Evolutionary conservation across 2,113 vertebrate species (phyloP), one percentile per base, ranked within the genome.

Genomic region (Neodontobutis hainanensis): DNA sequence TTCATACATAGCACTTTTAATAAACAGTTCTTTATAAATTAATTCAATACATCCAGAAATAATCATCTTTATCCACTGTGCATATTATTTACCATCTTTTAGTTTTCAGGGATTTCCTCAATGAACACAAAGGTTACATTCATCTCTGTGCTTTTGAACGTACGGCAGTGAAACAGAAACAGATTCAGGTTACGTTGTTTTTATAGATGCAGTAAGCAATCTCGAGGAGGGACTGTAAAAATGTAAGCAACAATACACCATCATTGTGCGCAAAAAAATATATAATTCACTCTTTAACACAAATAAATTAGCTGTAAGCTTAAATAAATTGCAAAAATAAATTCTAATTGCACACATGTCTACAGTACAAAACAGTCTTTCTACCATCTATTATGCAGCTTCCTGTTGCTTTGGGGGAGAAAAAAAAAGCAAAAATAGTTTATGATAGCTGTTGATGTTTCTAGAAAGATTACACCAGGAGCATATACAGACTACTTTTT

Each of bases 71-170:
- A 19, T 52, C 19, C 12, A 34, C 32, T 34, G 5, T 34, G 27
- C 27, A 10, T 32, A 3, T 5, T 34, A 5, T 2, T 34, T 10
- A 40, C 8, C 38, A 40, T 40, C 8, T 6, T 40, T 6, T 8
- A 3, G 38, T 40, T 40, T 40, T 40, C 5, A 46, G 4, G 12
- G 12, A 14, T 11, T 14, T 46, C 11, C 0, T 10, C 8, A 60
- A 6, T 61, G 57, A 70, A 3, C 6, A 71, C 27, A 48, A 19
- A 52, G 14, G 1, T 40, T 53, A 46, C 5, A 32, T 70, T 68
- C 34, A 67, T 64, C 56, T 42, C 10, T 12, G 8, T 45, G 36
- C 19, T 44, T 27, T 47, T 57, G 38, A 6, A 40, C 5, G 32
- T 51, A 32, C 11, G 4, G 27, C 11, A 32, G 8, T 32, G 15